phyloP scores from a whole-genome alignment of 37 sponge, comb jelly and placozoan genomes.

The Spongilla lacustris region DNA sequence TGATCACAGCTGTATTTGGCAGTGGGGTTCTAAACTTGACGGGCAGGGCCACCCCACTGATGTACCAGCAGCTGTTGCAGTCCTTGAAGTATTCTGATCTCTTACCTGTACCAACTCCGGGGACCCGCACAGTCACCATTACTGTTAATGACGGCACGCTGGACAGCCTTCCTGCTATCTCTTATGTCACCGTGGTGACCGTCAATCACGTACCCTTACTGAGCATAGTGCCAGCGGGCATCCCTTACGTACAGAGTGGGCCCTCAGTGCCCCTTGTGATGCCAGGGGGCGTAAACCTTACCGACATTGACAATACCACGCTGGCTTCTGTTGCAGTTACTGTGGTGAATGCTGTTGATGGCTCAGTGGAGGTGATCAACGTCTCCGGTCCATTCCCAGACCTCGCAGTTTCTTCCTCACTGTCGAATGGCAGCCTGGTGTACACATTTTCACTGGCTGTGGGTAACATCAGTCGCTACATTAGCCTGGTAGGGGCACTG shows the following conservation, averaged over 20 bases:
- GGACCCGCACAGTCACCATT: slow-evolving; percentile 41
- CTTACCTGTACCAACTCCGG: slow-evolving; percentile 54
- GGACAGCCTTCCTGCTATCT: slow-evolving; percentile 11
- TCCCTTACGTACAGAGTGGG: slow-evolving; percentile 44
- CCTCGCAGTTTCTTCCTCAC: not conserved
- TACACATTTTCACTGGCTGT: slow-evolving; percentile 30
- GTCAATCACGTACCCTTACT: slow-evolving; percentile 65
- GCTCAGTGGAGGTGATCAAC: slow-evolving; percentile 13
- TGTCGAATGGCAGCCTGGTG: not conserved
- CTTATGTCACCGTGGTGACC: slow-evolving; percentile 28
- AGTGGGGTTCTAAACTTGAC: slow-evolving; percentile 22
- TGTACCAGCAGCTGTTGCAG: slow-evolving; percentile 40
- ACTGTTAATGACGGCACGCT: slow-evolving; percentile 60
- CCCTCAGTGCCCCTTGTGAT: slow-evolving; percentile 32
- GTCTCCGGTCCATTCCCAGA: not conserved
- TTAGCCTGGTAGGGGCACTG: slow-evolving; percentile 21
- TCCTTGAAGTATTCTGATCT: slow-evolving; percentile 52
- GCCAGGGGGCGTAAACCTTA: slow-evolving; percentile 4
- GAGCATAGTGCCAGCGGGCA: not conserved
- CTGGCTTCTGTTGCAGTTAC: slow-evolving; percentile 24
- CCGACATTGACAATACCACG: slow-evolving; percentile 50
- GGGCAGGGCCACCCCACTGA: slow-evolving; percentile 27
- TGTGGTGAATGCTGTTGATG: slow-evolving; percentile 32
- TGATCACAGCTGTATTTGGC: too few relatives aligned
- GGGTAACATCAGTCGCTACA: slow-evolving; percentile 25